These are phyloP conservation scores for Pituophis catenifer DNA, from an alignment of 2,113 vertebrate genomes.

Conservation along the genomic window DNA sequence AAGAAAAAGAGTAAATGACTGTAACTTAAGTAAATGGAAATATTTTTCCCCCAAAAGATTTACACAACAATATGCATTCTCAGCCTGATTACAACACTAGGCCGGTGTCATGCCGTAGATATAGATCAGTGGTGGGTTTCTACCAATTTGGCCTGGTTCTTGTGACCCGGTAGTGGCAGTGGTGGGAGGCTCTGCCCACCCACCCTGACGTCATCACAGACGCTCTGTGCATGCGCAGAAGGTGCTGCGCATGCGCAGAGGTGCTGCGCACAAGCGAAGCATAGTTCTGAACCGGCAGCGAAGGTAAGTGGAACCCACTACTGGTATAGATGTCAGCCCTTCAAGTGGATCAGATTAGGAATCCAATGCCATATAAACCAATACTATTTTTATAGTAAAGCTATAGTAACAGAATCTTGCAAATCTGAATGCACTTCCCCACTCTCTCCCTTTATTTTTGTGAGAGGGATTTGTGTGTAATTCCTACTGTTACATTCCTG, in stretches of 20 bases:
- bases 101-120: neutral
- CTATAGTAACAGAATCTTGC: neutral
- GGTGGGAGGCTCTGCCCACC: no score
- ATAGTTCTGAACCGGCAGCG: no score
- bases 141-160: no score
- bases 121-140: no score
- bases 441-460: neutral
- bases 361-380: neutral
- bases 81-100: neutral
- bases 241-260: no score
- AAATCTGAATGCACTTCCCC: neutral
- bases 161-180: no score
- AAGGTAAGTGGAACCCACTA: no score
- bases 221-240: no score
- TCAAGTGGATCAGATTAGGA: neutral
- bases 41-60: conserved; percentile 27
- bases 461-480: neutral
- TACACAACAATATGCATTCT: neutral
- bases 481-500: neutral
- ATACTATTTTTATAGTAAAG: neutral
- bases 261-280: no score
- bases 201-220: no score
- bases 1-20: neutral
- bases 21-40: neutral
- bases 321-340: neutral